phyloP scores from a whole-genome alignment of 2,888 invertebrate genomes.

The Thymelicus acteon region DNA sequence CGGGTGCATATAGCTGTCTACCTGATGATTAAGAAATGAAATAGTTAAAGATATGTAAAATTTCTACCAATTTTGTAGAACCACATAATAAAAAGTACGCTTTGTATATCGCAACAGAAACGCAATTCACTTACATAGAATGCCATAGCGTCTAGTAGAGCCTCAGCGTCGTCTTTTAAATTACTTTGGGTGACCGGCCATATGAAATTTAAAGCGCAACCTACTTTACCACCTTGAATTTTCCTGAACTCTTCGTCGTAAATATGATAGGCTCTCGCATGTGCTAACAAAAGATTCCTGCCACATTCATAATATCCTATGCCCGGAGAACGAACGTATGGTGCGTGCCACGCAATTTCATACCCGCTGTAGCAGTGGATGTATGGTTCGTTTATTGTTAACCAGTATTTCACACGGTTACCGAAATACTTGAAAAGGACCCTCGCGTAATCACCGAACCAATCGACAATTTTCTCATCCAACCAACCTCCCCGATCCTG shows the following conservation, averaged over 20 bases:
- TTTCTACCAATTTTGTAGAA: too few species aligned
- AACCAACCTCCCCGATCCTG: slow-evolving; percentile 78
- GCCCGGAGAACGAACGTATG: slow-evolving; percentile 59
- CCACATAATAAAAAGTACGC: background rate
- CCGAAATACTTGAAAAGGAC: slow-evolving; percentile 68
- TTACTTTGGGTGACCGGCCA: slow-evolving; percentile 44
- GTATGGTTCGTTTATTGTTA: slow-evolving; percentile 87
- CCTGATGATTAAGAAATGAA: slow-evolving; percentile 53
- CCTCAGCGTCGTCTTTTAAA: slow-evolving; percentile 44
- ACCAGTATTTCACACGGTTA: slow-evolving; percentile 85
- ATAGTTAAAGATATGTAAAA: background rate
- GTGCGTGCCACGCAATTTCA: slow-evolving; percentile 53
- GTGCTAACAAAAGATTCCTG: slow-evolving; percentile 81
- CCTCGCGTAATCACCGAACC: slow-evolving; percentile 70
- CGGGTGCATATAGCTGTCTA: slow-evolving; percentile 85
- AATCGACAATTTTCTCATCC: slow-evolving; percentile 62
- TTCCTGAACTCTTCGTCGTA: slow-evolving; percentile 80
- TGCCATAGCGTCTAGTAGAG: slow-evolving; percentile 42
- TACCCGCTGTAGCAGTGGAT: slow-evolving; percentile 60
- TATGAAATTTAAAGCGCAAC: slow-evolving; percentile 40
- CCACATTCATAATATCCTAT: slow-evolving; percentile 83
- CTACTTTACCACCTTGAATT: slow-evolving; percentile 66
- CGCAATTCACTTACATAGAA: slow-evolving; percentile 44
- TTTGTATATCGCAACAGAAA: background rate
- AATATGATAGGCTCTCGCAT: slow-evolving; percentile 83